Evolutionary conservation across 2,113 vertebrate genomes (phyloP).

Genomic region (Leuciscus idus): DNA sequence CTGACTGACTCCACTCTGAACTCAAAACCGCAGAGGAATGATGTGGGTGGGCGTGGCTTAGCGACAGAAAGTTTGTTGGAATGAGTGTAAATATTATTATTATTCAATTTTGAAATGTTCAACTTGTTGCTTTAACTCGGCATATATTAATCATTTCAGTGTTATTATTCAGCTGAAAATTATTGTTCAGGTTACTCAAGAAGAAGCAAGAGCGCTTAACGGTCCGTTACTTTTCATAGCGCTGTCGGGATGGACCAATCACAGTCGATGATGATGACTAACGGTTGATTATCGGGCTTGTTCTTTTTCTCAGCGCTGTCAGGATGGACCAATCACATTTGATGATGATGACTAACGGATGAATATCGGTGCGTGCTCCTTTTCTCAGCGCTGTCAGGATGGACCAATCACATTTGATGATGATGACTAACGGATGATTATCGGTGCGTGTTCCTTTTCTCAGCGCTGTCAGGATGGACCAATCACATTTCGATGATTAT

Average conservation of each 20-base stretch:
- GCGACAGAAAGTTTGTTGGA: not conserved
- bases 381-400: not conserved
- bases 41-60: not conserved
- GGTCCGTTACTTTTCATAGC: not conserved
- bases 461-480: not conserved
- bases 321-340: not conserved
- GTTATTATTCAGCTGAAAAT: not conserved
- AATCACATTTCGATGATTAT: not conserved
- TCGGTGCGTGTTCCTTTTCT: not conserved
- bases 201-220: not conserved
- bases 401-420: not conserved
- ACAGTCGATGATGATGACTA: not conserved
- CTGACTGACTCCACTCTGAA: not conserved
- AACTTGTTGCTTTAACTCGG: not conserved
- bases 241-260: not conserved
- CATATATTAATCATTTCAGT: not conserved
- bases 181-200: not conserved
- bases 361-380: not conserved
- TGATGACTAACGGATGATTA: not conserved
- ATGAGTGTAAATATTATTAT: not conserved
- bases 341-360: not conserved
- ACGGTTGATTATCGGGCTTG: fast-evolving
- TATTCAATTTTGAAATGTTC: not conserved
- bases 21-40: not conserved
- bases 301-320: not conserved